Base-by-base conservation (phyloP, 2,113 vertebrate genomes). In the Engraulis encrasicolus region DNA sequence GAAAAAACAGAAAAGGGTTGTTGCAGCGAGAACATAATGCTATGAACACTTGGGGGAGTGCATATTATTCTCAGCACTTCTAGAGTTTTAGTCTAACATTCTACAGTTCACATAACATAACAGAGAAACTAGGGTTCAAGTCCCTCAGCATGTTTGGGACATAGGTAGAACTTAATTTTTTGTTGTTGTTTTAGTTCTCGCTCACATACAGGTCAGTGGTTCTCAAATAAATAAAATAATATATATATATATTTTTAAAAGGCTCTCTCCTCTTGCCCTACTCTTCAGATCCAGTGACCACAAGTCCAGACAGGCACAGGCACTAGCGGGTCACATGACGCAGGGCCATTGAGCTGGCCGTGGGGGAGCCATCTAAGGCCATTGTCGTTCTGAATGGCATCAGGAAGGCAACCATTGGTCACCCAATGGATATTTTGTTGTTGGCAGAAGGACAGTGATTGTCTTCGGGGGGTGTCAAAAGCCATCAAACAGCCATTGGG, bases 401-500 rank as follows among this genome's bases (percentile, higher is more conserved):
- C 85, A 92, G 89, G 90, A 91, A 91, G 82, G 91, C 89, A 81
- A 88, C 90, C 88, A 89, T 89, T 89, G 92, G 93, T 83, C 86
- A 78, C 85, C 31, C 4, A 86, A 87, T 86, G 86, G 89, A 91
- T 87, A 89, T 87, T 66, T 88, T 87, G 90, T 80, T 80, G 79
- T 86, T 90, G 90, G 89, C 87, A 90, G n/a, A 92, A 84, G 87
- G 81, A 81, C 80, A 81, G 83, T 34, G 85, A 87, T 89, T 88
- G 89, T 90, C 86, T 87, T 83, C n/a, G n/a, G n/a, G 81, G 83
- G 91, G 91, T 91, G 91, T 94, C 90, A 91, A 94, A 86, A 85
- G 90, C 90, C 89, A 93, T 94, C 89, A 93, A 93, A 93, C 94
- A 89, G 89, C 91, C 92, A 93, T 94, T 92, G 92, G 84, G 90